Conservation (phyloP, 2,797 vertebrate species). For the Psittacula derbiana region DNA sequence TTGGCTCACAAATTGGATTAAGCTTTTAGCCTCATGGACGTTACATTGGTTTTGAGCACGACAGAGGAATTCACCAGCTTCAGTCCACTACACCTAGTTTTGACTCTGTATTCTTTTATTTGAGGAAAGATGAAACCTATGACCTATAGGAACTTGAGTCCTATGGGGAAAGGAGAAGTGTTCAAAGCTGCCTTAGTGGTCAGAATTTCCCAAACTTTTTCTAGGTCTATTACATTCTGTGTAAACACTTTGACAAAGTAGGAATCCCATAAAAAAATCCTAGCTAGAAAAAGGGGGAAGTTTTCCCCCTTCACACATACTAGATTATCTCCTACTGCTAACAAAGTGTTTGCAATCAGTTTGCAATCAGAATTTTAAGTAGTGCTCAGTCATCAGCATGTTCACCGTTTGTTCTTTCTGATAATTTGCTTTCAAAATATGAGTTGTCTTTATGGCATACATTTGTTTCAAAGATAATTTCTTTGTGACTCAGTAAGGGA, state of each 20-base stretch:
- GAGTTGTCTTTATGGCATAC: neutral
- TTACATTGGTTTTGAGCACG: neutral
- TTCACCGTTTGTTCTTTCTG: neutral
- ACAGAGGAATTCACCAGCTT: neutral
- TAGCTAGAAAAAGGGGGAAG: neutral
- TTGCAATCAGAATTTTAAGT: neutral
- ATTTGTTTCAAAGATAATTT: neutral
- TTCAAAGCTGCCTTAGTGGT: neutral
- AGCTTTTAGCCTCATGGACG: neutral
- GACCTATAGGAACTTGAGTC: neutral
- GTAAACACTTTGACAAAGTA: neutral
- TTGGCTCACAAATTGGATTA: neutral
- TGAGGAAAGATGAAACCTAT: neutral
- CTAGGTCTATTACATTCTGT: neutral
- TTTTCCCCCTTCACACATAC: neutral
- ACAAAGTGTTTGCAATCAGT: neutral
- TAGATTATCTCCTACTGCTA: neutral
- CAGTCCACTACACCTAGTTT: neutral
- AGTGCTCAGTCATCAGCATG: neutral
- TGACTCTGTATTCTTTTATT: neutral
- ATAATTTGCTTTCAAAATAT: neutral
- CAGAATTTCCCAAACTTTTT: neutral
- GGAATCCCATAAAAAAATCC: neutral
- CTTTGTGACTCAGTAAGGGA: neutral
- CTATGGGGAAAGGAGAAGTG: neutral